Evolutionary conservation across 2,888 invertebrate genomes (phyloP).

Genomic region (Sepioteuthis lessoniana): DNA sequence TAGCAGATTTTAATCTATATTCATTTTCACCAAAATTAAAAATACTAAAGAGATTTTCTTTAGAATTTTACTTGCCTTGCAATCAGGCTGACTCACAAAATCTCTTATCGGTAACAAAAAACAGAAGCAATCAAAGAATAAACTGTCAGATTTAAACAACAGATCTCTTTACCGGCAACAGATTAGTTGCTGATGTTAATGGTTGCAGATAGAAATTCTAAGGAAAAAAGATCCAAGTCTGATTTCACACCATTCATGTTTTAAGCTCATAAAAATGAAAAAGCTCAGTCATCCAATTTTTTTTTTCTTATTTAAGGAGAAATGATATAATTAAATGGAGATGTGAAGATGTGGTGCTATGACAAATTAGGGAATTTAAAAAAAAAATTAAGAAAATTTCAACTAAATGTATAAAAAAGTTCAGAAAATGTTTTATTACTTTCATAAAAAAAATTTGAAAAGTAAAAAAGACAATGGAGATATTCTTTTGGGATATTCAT

Average conservation of each 20-base stretch:
- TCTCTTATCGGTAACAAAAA: neutral
- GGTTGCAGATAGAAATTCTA: neutral
- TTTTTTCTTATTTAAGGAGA: neutral
- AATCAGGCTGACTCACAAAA: neutral
- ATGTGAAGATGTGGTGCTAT: neutral
- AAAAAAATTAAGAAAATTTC: neutral
- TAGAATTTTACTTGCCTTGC: neutral
- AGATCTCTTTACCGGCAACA: neutral
- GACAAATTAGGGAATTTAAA: neutral
- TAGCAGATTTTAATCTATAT: neutral
- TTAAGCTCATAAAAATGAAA: neutral
- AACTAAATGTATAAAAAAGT: too few species aligned
- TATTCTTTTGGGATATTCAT: too few species aligned
- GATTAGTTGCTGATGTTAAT: neutral
- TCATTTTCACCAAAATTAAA: neutral
- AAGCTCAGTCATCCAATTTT: neutral
- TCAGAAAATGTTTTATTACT: too few species aligned
- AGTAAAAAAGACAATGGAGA: too few species aligned
- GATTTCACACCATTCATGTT: neutral
- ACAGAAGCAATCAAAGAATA: neutral
- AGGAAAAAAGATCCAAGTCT: neutral
- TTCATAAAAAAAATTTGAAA: too few species aligned
- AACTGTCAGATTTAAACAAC: slow-evolving; percentile 19
- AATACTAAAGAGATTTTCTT: neutral
- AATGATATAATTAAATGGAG: neutral